Conservation (phyloP, 2,797 vertebrate species). For the Parauchenoglanis ngamensis region DNA sequence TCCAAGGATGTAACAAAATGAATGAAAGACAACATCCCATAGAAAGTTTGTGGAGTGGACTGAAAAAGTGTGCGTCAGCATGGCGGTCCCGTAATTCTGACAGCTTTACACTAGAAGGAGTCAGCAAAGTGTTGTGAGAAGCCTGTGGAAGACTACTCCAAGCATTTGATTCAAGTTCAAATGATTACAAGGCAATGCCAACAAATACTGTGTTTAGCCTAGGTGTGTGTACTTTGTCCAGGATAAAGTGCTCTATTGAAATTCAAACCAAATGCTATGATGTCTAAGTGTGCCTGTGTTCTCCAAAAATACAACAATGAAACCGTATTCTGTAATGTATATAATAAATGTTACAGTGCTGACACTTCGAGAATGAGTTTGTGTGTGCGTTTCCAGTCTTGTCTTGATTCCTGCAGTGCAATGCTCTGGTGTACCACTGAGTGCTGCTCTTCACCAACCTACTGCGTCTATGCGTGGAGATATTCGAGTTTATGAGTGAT, state of each 20-base stretch:
- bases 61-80: background rate
- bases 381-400: background rate
- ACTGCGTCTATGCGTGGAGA: background rate
- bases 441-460: slow-evolving; percentile 28
- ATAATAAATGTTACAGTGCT: background rate
- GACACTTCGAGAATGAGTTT: background rate
- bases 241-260: background rate
- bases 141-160: background rate
- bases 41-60: background rate
- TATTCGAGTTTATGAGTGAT: background rate
- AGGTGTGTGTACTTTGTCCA: background rate
- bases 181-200: background rate
- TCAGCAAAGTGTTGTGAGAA: background rate
- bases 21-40: background rate
- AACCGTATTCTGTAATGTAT: background rate
- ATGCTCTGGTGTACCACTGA: slow-evolving; percentile 8
- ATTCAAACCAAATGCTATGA: background rate
- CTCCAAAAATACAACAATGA: no score
- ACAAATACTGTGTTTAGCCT: background rate
- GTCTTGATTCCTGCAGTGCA: background rate
- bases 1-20: background rate
- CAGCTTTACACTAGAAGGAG: background rate
- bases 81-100: background rate
- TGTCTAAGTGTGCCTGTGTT: background rate
- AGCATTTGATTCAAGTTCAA: background rate